These are phyloP conservation scores for Neuroscelio doddi DNA, from an alignment of 2,888 invertebrate species.

Conservation along the genomic window DNA sequence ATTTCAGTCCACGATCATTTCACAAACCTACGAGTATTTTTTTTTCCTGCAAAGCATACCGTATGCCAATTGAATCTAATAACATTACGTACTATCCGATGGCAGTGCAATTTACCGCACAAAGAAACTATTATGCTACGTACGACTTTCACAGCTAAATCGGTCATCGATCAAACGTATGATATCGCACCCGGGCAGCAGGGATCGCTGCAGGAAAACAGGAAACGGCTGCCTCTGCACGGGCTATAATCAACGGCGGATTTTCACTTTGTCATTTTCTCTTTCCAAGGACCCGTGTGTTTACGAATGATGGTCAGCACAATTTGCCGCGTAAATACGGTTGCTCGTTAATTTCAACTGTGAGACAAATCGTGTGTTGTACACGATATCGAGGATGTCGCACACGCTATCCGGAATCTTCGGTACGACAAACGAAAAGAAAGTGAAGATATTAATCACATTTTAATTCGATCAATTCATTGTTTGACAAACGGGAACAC, in stretches of 20 bases:
- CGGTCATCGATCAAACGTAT: slow-evolving; percentile 46
- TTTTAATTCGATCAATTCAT: no score
- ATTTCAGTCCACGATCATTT: no score
- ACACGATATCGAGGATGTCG: no score
- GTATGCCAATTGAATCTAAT: slow-evolving; percentile 24
- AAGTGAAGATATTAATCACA: no score
- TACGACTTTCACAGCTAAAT: slow-evolving; percentile 47
- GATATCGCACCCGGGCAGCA: slow-evolving; percentile 23
- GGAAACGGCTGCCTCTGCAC: slow-evolving; percentile 9
- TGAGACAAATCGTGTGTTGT: background rate
- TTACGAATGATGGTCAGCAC: background rate
- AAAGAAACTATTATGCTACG: slow-evolving; percentile 36
- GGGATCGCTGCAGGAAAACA: slow-evolving; percentile 8
- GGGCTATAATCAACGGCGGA: slow-evolving; percentile 20
- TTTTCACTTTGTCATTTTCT: slow-evolving; percentile 42
- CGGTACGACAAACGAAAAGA: no score
- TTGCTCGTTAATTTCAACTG: background rate
- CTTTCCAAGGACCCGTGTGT: background rate
- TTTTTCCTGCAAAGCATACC: no score
- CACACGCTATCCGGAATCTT: no score
- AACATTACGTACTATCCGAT: no score
- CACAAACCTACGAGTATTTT: no score
- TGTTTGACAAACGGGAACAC: no score
- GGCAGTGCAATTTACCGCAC: slow-evolving; percentile 37
- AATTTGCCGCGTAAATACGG: background rate